These are phyloP conservation scores for Brenthis hecate DNA, from an alignment of 2,888 invertebrate genomes.

Conservation along the genomic window DNA sequence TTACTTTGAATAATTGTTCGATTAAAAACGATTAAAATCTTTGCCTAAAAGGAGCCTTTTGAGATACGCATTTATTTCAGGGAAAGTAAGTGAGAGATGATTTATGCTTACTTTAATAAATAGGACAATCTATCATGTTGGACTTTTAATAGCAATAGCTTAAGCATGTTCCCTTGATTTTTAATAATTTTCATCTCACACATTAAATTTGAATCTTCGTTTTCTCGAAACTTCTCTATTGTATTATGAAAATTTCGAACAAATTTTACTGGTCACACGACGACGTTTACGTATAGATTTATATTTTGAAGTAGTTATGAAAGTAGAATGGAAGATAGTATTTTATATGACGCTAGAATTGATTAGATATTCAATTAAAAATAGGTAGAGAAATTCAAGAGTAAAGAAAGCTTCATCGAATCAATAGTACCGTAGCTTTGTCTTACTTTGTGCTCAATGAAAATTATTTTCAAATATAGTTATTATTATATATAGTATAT, in stretches of 20 bases:
- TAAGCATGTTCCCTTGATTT: constrained; percentile 24
- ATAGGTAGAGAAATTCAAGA: constrained; percentile 21
- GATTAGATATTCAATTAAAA: constrained; percentile 25
- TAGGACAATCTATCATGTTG: constrained; percentile 63
- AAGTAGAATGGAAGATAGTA: constrained; percentile 26
- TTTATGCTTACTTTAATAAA: constrained; percentile 58
- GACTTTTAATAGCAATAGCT: constrained; percentile 52
- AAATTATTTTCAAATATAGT: constrained; percentile 20
- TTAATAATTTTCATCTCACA: background rate
- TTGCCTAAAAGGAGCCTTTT: background rate
- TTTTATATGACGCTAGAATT: constrained; percentile 36
- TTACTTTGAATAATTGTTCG: constrained; percentile 8
- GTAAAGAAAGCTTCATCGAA: constrained; percentile 24
- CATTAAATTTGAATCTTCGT: constrained; percentile 3
- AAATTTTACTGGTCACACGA: constrained; percentile 28
- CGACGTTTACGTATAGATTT: constrained; percentile 16
- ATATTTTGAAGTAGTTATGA: constrained; percentile 17
- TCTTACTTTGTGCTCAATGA: constrained; percentile 22
- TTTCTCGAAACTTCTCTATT: constrained; percentile 13
- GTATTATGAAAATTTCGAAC: constrained; percentile 12
- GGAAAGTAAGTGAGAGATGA: constrained; percentile 56
- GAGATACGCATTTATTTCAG: constrained; percentile 3
- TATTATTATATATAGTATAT: constrained; percentile 22
- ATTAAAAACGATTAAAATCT: constrained; percentile 11
- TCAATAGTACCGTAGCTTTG: constrained; percentile 21